Evolutionary conservation across 2,113 vertebrate species (phyloP), one percentile per base, ranked within the genome.

Genomic region (Pterocles burchelli): DNA sequence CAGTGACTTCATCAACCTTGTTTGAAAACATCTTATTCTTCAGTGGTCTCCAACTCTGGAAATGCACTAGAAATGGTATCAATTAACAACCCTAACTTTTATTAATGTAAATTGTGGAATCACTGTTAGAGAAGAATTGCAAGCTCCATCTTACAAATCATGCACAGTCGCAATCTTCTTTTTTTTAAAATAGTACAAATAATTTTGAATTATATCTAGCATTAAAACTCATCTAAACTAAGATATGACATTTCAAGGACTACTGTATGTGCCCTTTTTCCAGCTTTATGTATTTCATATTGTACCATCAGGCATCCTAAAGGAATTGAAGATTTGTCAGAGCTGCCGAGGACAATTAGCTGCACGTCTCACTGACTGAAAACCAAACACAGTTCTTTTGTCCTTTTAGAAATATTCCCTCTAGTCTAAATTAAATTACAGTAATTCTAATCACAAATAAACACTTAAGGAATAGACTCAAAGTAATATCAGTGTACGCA

Each of bases 171-270:
- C 28, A 57, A 48, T 25, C 10, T 54, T 11, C 10, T 13, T 0
- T 19, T n/a, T 68, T 48, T 52, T 45, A 13, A 13, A 63, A 29
- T 11, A 62, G 25, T 36, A 80, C 15, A 49, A 62, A 76, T 31
- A 19, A 43, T 82, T 63, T 38, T 79, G 41, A 70, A 72, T 82
- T 85, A 61, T 59, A 79, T 22, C 58, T 49, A 66, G 41, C 28
- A 75, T 51, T 78, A 76, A 58, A 75, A 72, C n/a, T 33, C 22
- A 76, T 46, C 66, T 89, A 82, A 61, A 83, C 79, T 54, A 93
- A 87, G 65, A 67, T 21, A 77, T 17, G 70, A 91, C 70, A 89
- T 85, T 91, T 89, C 87, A 94, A 91, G 74, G 58, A 83, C 81
- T 89, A 68, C 31, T 54, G 72, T 81, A 81, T 0, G 0, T 55